Conservation (phyloP, 2,113 vertebrate species). For the Grammomys surdaster region DNA sequence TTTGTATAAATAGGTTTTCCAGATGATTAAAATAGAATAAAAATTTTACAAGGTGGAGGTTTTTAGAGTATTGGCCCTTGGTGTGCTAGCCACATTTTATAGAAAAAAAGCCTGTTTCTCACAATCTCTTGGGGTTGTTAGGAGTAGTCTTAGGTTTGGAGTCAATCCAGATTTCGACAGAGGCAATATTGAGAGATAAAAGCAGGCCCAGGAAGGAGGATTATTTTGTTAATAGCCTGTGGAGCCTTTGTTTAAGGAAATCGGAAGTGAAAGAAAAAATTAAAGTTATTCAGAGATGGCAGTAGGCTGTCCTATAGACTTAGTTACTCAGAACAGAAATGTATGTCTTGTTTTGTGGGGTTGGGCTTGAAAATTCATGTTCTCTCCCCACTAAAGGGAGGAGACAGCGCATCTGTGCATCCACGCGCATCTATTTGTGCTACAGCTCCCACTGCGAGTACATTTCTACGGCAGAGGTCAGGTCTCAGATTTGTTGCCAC, state of each 20-base stretch:
- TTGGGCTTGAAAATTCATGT: neutral
- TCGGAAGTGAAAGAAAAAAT: neutral
- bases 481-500: neutral
- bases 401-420: neutral
- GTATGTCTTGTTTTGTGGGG: neutral
- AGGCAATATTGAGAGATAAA: conserved; percentile 7
- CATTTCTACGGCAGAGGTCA: neutral
- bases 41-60: neutral
- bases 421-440: neutral
- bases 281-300: neutral
- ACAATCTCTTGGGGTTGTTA: neutral
- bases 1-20: neutral
- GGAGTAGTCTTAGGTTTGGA: neutral
- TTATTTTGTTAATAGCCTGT: neutral
- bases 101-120: neutral
- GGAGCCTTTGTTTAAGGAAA: neutral
- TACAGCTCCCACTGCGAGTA: neutral
- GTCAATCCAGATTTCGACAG: neutral
- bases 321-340: neutral
- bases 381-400: neutral
- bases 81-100: neutral
- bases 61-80: neutral
- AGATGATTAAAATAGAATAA: neutral
- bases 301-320: neutral
- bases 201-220: neutral